Evolutionary conservation across 2,113 vertebrate genomes (phyloP), one percentile per base, ranked within the genome.

Genomic region (Nothocercus nigrocapillus): DNA sequence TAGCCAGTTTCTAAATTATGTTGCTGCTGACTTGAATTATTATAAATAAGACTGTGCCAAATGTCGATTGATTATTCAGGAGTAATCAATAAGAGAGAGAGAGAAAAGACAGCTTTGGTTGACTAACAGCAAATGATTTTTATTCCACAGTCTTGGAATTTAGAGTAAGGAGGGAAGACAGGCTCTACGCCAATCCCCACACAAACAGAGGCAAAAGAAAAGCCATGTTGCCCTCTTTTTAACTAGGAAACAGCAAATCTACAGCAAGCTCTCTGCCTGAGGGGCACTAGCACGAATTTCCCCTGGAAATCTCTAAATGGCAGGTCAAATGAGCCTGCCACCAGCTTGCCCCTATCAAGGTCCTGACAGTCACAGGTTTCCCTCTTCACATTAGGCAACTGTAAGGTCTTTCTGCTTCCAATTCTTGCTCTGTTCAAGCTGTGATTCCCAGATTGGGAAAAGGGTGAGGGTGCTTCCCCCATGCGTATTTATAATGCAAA

Each of bases 51-150:
- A 80, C 67, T 86, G 53, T 97, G 96, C 84, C 96, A 97, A 97
- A 97, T 96, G 92, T 96, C 93, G 95, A 97, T 97, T 97, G 96
- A 98, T 98, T 98, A 94, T 97, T 95, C 86, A 91, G 90, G 10
- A 83, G 66, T 93, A 97, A 95, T 97, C 92, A 97, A 96, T 96
- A 97, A 82, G 77, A 34, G 66, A 84, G 83, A 96, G 85, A 73
- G 84, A 96, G 88, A 89, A 94, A 81, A 64, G 64, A 66, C 88
- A 91, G 87, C 95, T 96, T 96, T 91, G 87, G 86, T 93, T 97
- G 86, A 94, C 88, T 96, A 95, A 79, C 66, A 93, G 84, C 56
- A 94, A 94, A 93, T 87, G 9, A 93, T 93, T 96, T 96, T 97
- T 96, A 94, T 94, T 95, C 64, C 25, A 25, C 85, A 34, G 82